phyloP scores from a whole-genome alignment of 2,113 vertebrate genomes.

The Albula goreensis region DNA sequence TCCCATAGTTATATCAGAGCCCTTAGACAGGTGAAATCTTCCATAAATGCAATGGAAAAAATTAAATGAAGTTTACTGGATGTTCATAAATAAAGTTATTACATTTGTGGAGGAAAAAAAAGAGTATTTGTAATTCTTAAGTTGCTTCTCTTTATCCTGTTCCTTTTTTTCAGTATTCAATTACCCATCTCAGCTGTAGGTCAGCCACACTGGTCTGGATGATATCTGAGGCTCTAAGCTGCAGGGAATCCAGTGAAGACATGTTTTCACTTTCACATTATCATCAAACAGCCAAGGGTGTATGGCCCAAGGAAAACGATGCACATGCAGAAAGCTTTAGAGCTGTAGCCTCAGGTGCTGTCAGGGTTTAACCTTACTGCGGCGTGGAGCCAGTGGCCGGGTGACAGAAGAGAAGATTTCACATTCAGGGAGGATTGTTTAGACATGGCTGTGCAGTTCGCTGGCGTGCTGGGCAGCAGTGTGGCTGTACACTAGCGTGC shows the following conservation, averaged over 20 bases:
- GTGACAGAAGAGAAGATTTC: background rate
- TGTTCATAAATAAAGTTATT: background rate
- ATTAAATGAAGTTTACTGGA: background rate
- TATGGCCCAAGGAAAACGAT: background rate
- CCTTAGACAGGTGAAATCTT: background rate
- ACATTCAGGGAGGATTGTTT: background rate
- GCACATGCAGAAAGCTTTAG: slow-evolving; percentile 1
- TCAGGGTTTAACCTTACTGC: background rate
- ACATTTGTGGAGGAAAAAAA: background rate
- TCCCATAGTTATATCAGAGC: background rate
- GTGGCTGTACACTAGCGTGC: slow-evolving; percentile 1
- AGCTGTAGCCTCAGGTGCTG: slow-evolving; percentile 9
- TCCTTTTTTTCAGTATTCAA: background rate
- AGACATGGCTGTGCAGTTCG: background rate
- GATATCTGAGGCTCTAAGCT: background rate
- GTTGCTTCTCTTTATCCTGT: background rate
- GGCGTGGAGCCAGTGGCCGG: background rate
- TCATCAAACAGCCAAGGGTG: slow-evolving; percentile 23
- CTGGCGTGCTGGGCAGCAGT: background rate
- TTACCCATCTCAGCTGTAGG: background rate
- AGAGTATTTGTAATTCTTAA: background rate
- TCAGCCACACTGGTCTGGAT: background rate
- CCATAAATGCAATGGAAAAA: background rate
- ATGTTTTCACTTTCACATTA: slow-evolving; percentile 20
- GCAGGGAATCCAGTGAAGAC: slow-evolving; percentile 7